A percentile compares a stretch with the other conserved stretches of the same genome.
Conservation (phyloP, 2,797 vertebrate species). For the Chrosomus eos region DNA sequence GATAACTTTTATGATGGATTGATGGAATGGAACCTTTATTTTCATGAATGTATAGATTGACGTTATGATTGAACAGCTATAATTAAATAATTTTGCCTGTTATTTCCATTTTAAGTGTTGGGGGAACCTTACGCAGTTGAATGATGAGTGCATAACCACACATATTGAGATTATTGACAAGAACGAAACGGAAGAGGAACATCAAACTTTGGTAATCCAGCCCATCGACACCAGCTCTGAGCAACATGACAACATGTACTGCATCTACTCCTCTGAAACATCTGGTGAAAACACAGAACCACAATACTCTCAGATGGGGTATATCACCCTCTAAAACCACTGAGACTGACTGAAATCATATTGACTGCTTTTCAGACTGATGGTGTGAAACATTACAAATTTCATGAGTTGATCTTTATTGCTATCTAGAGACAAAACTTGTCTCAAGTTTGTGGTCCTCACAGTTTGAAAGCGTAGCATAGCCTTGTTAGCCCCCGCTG, state of each 20-base stretch:
- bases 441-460: background rate
- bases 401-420: background rate
- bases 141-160: conserved; percentile 52
- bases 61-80: background rate
- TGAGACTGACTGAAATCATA: background rate
- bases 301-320: conserved; percentile 43
- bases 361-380: background rate
- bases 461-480: background rate
- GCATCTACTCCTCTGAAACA: conserved; percentile 26
- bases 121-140: conserved; percentile 16
- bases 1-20: too few relatives aligned
- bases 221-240: conserved; percentile 15
- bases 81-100: background rate
- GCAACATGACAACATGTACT: background rate
- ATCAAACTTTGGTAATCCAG: conserved; percentile 13
- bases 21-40: background rate
- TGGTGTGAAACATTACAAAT: background rate
- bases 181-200: conserved; percentile 31
- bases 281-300: conserved; percentile 7
- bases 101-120: conserved; percentile 43
- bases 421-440: background rate
- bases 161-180: conserved; percentile 58
- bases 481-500: background rate
- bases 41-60: background rate
- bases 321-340: conserved; percentile 40